Evolutionary conservation across 2,888 invertebrate species (phyloP), one percentile per base, ranked within the genome.

Genomic region (Heteromurus nitidus): DNA sequence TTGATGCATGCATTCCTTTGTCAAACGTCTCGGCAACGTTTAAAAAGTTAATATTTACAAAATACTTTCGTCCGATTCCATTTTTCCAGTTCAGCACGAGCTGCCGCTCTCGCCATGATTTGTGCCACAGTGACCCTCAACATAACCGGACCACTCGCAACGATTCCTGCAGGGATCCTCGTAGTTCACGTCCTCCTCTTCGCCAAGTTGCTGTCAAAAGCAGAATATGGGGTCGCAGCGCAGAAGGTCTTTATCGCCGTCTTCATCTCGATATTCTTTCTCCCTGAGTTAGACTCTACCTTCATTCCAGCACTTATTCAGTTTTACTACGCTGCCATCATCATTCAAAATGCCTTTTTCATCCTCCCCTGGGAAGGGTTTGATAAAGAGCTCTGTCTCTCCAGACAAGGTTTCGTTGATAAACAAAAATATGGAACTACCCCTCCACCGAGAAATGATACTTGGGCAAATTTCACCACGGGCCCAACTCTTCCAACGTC

Each of bases 181-280:
- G 3, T 65, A 13, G 1, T 82, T 13, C 86, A 86, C 58, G 62
- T 79, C 28, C 13, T 75, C 9, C 11, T 86, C 7, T 86, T 86
- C 50, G 69, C 70, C 0, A 79, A 81, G 72, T 36, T 85, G 9
- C 80, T 86, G 53, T 83, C 84, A 0, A 64, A 65, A 47, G 64
- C 80, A 26, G 75, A 77, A 60, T 83, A 80, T 31, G 86, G 86
- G 2, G 72, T 83, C 11, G 85, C 85, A 5, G 81, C 84, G 1
- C 75, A 86, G 53, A 86, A 86, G 73, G 55, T 85, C 1, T 11
- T 82, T 18, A 84, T 85, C n/a, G 80, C 86, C 5, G 82, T 82
- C 9, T 86, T 86, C 73, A 86, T 86, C 24, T 85, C 85, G 0
- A 22, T 86, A 50, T 86, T 86, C 30, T 86, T 86, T 60, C 74